Evolutionary conservation across 2,797 vertebrate species (phyloP), one percentile per base, ranked within the genome.

Genomic region (Poecile montanus): DNA sequence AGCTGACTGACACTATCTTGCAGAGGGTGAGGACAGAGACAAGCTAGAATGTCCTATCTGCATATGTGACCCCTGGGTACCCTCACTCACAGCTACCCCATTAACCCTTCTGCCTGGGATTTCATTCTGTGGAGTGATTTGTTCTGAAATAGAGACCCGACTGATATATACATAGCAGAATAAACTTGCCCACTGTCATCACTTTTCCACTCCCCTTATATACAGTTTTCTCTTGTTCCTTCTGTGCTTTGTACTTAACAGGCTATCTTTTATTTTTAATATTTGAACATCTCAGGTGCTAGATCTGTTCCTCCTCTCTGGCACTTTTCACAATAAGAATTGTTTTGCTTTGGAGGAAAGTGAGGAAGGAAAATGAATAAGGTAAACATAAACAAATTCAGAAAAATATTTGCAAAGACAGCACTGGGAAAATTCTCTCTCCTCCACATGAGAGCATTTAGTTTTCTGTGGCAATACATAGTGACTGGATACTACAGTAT

Each of bases 321-420:
- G 22, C 34, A 83, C 68, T 74, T 94, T 90, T 47, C 78, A 47
- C 17, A 13, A 40, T 25, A 66, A 79, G 48, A 76, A 66, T 7
- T 86, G n/a, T 38, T 66, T 85, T 81, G 40, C 23, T 89, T 84
- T 71, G 67, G 45, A 82, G n/a, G 16, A 57, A 80, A 80, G 18
- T 29, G 26, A 15, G 38, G 62, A 78, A 84, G 70, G 66, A 81
- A 91, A 75, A 75, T 3, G 0, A 91, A 13, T 68, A 70, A 4
- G 8, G 32, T 82, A 95, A 86, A 92, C 16, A 61, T 22, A 85
- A 91, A 77, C 11, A 47, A 82, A 66, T 48, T 32, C 45, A 77
- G 61, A 57, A 89, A 92, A 86, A 85, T 27, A 85, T 62, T 89
- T 83, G 83, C 47, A 66, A 61, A 89, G 73, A 81, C 26, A 85